Base-by-base conservation (phyloP, 2,113 vertebrate genomes). In the Nipponia nippon region DNA sequence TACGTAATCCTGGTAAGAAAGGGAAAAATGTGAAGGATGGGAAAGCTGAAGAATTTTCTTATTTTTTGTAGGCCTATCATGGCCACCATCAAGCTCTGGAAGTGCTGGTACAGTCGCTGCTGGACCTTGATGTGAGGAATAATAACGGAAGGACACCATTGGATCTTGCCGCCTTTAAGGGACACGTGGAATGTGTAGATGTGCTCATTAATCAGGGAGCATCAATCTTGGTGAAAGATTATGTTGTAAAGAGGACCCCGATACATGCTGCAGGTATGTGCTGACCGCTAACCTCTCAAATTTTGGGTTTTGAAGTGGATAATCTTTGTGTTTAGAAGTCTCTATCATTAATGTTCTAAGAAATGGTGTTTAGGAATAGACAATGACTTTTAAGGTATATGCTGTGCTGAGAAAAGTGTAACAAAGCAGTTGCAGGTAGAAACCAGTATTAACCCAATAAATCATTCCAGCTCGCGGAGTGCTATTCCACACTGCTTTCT, bases 161-260 rank as follows among this genome's bases (percentile, higher is more conserved):
- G 96, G 99, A 99, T 94, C 98, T 99, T 95, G 99, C 99, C 84
- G 99, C 99, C 76, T 99, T 99, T 87, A 99, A 99, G 97, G 99
- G 99, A 85, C 99, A 99, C 1, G 99, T 99, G 65, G 99, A 99
- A 97, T 99, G 99, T 98, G 99, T 99, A 96, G 99, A 99, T 63
- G 99, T 99, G 87, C 98, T 99, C 40, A 99, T 99, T 96, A 99
- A 99, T 97, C 99, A 99, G 98, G 99, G 99, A 91, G 99, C 99
- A 72, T 99, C 99, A 36, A 99, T 99, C 94, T 96, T 99, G 95
- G 99, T 99, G 46, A 99, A 99, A 98, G 99, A 99, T 96, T 99
- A 99, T 82, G 97, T 99, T 90, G 97, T 99, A 82, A 99, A 99
- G 97, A 98, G 99, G 97, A 99, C 99, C 20, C 99, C 99, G 61